A percentile compares a stretch with the other conserved stretches of the same genome.
phyloP scores from a whole-genome alignment of 2,888 invertebrate genomes.

The Drosophila glabriapex region DNA sequence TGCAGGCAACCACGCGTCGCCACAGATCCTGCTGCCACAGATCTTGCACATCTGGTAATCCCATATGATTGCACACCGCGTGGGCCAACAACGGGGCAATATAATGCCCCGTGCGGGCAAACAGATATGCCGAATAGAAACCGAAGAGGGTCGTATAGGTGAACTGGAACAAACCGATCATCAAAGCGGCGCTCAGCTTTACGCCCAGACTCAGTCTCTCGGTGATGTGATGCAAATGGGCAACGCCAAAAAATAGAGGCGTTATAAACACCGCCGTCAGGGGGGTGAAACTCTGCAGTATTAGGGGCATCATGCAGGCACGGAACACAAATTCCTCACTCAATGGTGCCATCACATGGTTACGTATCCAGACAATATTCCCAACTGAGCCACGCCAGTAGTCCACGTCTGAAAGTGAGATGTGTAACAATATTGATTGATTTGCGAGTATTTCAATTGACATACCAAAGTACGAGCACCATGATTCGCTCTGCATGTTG shows the following conservation, averaged over 20 bases:
- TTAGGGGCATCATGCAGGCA: slow-evolving; percentile 96
- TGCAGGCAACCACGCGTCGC: slow-evolving; percentile 88
- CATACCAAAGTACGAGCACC: slow-evolving; percentile 89
- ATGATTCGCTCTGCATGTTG: slow-evolving; percentile 89
- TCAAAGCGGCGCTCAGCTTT: slow-evolving; percentile 89
- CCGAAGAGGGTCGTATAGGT: slow-evolving; percentile 97
- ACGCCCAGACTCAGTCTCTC: slow-evolving; percentile 91
- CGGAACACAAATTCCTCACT: slow-evolving; percentile 98
- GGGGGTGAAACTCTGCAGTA: slow-evolving; percentile 93
- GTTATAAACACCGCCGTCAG: slow-evolving; percentile 92
- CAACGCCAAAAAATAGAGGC: slow-evolving; percentile 96
- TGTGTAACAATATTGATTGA: background rate
- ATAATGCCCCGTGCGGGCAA: slow-evolving; percentile 95
- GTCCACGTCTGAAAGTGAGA: slow-evolving; percentile 87
- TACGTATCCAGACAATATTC: slow-evolving; percentile 94
- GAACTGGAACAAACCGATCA: slow-evolving; percentile 94
- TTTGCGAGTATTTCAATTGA: background rate
- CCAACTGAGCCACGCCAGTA: slow-evolving; percentile 90
- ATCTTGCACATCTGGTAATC: slow-evolving; percentile 94
- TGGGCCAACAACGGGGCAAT: slow-evolving; percentile 95
- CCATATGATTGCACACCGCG: slow-evolving; percentile 98
- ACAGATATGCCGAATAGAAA: slow-evolving; percentile 96
- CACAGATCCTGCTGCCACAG: slow-evolving; percentile 87
- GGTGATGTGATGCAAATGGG: slow-evolving; percentile 96
- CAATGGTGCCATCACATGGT: slow-evolving; percentile 95